Base-by-base conservation (phyloP, 2,797 vertebrate species). In the Anniella stebbinsi region DNA sequence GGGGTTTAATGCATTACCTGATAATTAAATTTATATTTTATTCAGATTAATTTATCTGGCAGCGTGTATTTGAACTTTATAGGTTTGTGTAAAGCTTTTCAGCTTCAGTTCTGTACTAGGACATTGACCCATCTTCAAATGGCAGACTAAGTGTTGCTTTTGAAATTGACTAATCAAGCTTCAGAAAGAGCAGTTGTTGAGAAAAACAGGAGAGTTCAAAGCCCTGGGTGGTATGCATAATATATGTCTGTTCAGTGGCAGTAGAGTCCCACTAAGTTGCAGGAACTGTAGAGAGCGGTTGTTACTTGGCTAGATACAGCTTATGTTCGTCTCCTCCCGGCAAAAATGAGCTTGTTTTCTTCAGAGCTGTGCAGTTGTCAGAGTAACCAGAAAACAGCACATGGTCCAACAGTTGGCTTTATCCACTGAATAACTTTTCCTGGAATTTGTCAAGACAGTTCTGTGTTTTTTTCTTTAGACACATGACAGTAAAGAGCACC, bases 401-500 rank as follows among this genome's bases (percentile, higher is more conserved):
- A 77, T 38, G n/a, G 18, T 76, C 25, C 28, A 76, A 75, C 13
- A 48, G 2, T 23, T 23, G 17, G 6, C 30, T 81, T 70, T 69
- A 36, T 54, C 8, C 41, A n/a, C 30, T 70, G 28, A 57, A 41
- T 66, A 41, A 23, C 1, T 48, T 86, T 69, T 2, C 21, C 51
- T 36, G 8, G 2, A 60, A 17, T 45, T 86, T 63, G 51, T 88
- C 25, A 81, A 77, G 15, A 0, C 13, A 69, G 15, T 33, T 66
- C 30, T 38, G 4, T 38, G 60, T 57, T 30, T 69, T 90, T 94
- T 12, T 36, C 30, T 97, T 87, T 86, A 99, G 98, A 98, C 98
- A 2, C 98, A 98, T 21, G 97, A 98, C 93, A 99, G 98, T 94
- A 98, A 98, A 94, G 99, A 99, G 90, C 99, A 99, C 92, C 97